phyloP scores from a whole-genome alignment of 2,797 vertebrate species.

The Tapera naevia region DNA sequence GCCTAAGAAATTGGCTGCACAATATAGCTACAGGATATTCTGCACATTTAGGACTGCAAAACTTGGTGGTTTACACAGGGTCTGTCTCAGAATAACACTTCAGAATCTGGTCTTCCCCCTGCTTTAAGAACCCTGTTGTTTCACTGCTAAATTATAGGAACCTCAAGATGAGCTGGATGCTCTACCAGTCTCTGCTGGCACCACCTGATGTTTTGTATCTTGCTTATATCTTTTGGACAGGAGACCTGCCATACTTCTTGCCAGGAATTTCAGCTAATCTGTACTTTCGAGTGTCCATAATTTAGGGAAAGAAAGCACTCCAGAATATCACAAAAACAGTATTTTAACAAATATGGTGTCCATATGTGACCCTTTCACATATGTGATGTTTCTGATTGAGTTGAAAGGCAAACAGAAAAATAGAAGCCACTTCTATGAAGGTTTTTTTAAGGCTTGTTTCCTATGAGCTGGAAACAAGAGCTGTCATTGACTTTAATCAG shows the following conservation, averaged over 20 bases:
- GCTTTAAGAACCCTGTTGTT: not conserved
- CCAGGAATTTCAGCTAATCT: not conserved
- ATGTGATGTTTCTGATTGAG: not conserved
- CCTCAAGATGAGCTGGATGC: not conserved
- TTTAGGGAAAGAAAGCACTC: not conserved
- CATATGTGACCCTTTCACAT: not conserved
- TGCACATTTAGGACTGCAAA: not conserved
- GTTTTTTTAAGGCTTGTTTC: not conserved
- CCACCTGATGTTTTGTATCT: not conserved
- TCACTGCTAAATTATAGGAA: not conserved
- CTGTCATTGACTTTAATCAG: not conserved
- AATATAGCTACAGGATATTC: not conserved
- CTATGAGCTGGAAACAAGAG: not conserved
- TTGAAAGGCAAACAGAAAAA: not conserved
- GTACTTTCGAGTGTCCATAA: not conserved
- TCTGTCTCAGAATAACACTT: not conserved
- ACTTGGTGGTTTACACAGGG: not conserved
- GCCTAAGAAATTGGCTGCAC: not conserved
- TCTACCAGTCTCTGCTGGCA: not conserved
- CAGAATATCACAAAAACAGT: not conserved
- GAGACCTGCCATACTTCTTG: not conserved
- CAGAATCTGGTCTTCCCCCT: not conserved
- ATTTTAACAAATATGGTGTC: not conserved
- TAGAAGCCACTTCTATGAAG: fast-evolving
- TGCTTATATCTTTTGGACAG: not conserved